Evolutionary conservation across 1,140 invertebrate species (phyloP), one percentile per base, ranked within the genome.

Genomic region (Zelostemma sp.): DNA sequence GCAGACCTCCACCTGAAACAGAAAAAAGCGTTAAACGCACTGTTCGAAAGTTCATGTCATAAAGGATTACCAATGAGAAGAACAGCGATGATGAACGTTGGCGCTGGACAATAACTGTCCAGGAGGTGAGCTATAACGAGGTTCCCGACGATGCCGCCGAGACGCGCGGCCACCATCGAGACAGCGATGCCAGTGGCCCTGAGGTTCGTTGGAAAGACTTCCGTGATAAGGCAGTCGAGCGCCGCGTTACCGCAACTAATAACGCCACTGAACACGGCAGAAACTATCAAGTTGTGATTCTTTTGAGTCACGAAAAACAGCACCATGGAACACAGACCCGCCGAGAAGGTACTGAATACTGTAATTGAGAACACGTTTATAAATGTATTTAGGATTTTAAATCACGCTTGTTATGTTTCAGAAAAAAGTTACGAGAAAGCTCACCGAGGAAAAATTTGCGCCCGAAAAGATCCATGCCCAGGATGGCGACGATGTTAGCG

Each of bases 191-290:
- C 93, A 15, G 93, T 95, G 19, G 93, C 93, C 70, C 93, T 91
- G 72, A 95, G 86, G 86, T 93, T 92, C 21, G 93, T 95, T n/a
- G 93, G 93, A 80, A 95, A 95, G 60, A 95, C 92, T 87, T 95
- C 93, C 17, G 93, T 94, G 75, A 94, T 94, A 58, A 95, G 88
- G 83, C 93, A 95, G 85, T 95, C 93, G 14, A 96, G 86, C 0
- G 93, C 93, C 9, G 93, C 93, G 82, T 95, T 95, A 48, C 93
- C 93, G 80, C 93, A 95, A 53, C 93, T 95, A 61, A 95, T 95
- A 40, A 94, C 93, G 40, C 93, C 92, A 73, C 93, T 94, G 81
- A 95, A 95, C 67, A 94, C 87, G 18, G 93, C 93, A 64, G 92
- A 93, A 41, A 94, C 92, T 40, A 93, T 88, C 38, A 95, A 85